Evolutionary conservation across 2,797 vertebrate genomes (phyloP).

Genomic region (Lacerta bilineata): DNA sequence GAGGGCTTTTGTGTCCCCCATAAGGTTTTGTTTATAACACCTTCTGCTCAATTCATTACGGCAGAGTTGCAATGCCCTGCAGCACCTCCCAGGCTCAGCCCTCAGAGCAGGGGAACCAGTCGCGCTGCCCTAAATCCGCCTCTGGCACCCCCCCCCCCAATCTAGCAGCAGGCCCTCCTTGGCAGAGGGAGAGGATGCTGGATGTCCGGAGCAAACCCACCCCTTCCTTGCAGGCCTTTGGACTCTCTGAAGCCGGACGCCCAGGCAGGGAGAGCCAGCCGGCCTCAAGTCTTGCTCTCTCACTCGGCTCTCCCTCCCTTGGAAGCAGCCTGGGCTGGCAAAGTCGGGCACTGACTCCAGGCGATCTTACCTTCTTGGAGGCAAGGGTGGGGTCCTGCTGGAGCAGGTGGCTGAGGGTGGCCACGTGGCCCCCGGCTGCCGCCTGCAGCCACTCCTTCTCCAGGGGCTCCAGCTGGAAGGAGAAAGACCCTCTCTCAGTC

Average conservation of each 20-base stretch:
- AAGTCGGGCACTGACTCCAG: background rate
- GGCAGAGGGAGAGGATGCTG: background rate
- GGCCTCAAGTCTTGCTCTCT: no score
- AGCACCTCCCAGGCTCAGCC: background rate
- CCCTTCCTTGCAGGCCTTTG: background rate
- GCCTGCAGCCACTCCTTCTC: slow-evolving; percentile 88
- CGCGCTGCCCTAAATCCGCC: no score
- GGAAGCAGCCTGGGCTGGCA: background rate
- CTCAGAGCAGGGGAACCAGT: no score
- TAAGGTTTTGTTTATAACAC: no score
- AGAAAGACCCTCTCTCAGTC: no score
- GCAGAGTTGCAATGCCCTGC: no score
- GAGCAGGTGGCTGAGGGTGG: slow-evolving; percentile 83
- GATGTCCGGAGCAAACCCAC: fast-evolving
- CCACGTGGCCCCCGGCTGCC: slow-evolving; percentile 81
- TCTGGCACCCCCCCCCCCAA: no score
- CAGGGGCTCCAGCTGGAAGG: slow-evolving; percentile 81
- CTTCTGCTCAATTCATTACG: no score
- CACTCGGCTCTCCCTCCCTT: no score
- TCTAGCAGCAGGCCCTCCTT: background rate
- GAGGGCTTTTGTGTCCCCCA: no score
- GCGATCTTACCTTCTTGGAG: slow-evolving; percentile 82
- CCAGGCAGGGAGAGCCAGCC: background rate
- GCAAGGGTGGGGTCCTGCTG: slow-evolving; percentile 82
- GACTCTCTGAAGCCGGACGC: background rate